Percentiles rank a stretch among this genome's conserved stretches.
Conservation (phyloP, 2,797 vertebrate genomes). For the Oryzias dopingdopingensis region DNA sequence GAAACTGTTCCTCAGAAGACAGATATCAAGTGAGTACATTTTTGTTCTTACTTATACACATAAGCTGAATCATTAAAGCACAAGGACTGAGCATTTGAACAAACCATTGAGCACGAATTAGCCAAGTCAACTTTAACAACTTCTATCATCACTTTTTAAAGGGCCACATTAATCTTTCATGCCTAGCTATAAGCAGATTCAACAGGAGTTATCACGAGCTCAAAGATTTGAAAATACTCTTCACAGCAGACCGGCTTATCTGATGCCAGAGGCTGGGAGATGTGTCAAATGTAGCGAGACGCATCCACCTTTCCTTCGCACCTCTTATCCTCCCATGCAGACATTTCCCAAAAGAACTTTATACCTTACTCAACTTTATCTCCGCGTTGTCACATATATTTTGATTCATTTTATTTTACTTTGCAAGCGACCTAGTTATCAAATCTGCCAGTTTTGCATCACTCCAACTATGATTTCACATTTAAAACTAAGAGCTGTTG, state of each 20-base stretch:
- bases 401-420: slow-evolving; percentile 3
- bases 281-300: slow-evolving; percentile 61
- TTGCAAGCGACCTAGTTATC: slow-evolving; percentile 22
- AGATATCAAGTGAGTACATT: too few species aligned
- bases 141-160: slow-evolving; percentile 58
- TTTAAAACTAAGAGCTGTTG: slow-evolving; percentile 10
- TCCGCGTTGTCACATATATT: slow-evolving; percentile 11
- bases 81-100: slow-evolving; percentile 26
- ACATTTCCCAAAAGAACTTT: slow-evolving; percentile 36
- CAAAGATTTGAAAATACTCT: slow-evolving; percentile 59
- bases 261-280: slow-evolving; percentile 68
- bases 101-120: slow-evolving; percentile 30
- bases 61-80: slow-evolving; percentile 19
- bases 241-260: slow-evolving; percentile 62
- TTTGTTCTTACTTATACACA: slow-evolving; percentile 9
- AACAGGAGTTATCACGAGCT: slow-evolving; percentile 62
- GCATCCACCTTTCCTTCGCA: slow-evolving; percentile 40
- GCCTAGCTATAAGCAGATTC: slow-evolving; percentile 65
- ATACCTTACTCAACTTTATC: slow-evolving; percentile 46
- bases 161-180: slow-evolving; percentile 60
- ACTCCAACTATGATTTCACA: slow-evolving; percentile 10
- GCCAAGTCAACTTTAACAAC: slow-evolving; percentile 41
- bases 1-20: too few species aligned
- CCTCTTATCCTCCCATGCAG: slow-evolving; percentile 59
- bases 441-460: slow-evolving; percentile 19